Base-by-base conservation (phyloP, 1,140 invertebrate species). In the Colletes latitarsis region DNA sequence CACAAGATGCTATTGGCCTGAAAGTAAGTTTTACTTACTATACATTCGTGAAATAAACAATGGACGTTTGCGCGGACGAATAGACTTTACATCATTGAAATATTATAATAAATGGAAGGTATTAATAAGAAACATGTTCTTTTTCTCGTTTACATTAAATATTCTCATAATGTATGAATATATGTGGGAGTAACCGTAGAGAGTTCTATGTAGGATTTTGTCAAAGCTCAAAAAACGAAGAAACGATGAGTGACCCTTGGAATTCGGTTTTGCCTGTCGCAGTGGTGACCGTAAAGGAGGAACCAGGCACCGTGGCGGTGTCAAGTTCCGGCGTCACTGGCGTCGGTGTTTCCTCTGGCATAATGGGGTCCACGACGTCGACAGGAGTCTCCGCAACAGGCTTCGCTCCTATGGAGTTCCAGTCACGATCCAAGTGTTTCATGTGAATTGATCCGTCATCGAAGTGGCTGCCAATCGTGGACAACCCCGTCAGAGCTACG, bases 241-340 rank as follows among this genome's bases (percentile, higher is more conserved):
- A 30, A 30, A 30, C 49, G 10, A 49, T 12, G 49, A 9, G 10
- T 12, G 10, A 49, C 8, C 8, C 9, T 49, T 6, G 49, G 49
- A 43, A 6, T 6, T 43, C 43, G 43, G 43, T 43, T 19, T 30
- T 46, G 3, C 67, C 14, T 81, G 41, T 88, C 83, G 0, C 70
- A 93, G 92, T 92, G 83, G 88, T 93, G n/a, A 90, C 88, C 77
- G 89, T 92, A 6, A 94, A 94, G 80, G 93, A 94, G 46, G 93
- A 93, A 46, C 92, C 93, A 2, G 90, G 89, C 6, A 91, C 73
- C 46, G 90, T 89, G 1, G 74, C 86, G 12, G 86, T 91, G 8
- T 87, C 90, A 1, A 81, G 90, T 4, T 89, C 89, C 52, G 83
- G 88, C 57, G 85, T 90, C 1, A 85, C 89, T 1, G 85, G 89